Evolutionary conservation across 2,797 vertebrate species (phyloP), one percentile per base, ranked within the genome.

Genomic region (Trachurus trachurus): DNA sequence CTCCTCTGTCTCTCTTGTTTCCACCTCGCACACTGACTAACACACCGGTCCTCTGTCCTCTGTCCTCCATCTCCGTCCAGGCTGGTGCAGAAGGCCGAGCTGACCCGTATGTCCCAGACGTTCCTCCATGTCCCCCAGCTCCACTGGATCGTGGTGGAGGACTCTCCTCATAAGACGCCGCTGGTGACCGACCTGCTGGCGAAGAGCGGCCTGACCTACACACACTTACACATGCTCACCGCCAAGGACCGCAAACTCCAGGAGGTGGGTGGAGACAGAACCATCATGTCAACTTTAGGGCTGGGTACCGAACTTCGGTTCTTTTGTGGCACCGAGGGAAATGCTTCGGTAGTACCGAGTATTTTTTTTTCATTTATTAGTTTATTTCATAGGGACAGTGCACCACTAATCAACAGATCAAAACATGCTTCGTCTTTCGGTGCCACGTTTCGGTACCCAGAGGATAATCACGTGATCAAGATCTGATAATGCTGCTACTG

Each of bases 61-160:
- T 26, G 26, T 26, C 26, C 40, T 67, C 11, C 50, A 11, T 60
- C 31, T 34, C 44, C 21, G 31, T 73, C 19, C 86, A 95, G 96
- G 88, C 76, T 95, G 69, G 94, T 96, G 76, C 96, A 97, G 88
- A 96, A 96, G 77, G 96, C 96, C 0, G 96, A 97, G 89, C 87
- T 97, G 67, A 95, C 91, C 11, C 95, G 96, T 4, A 73, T 97
- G 61, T 89, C 94, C 29, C 95, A 96, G 88, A 96, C 95, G 1
- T 94, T 96, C 69, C 93, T 95, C 65, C 94, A 96, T 11, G 94
- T 97, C 29, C 94, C 96, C 60, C 91, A 86, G 71, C 93, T 96
- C 17, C 95, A 96, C 88, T 96, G 96, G 96, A 91, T 96, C 10
- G 76, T 96, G 56, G 96, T 97, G 81, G 95, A 96, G 75, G 96